Base-by-base conservation (phyloP, 2,797 vertebrate genomes). In the Labroides dimidiatus region DNA sequence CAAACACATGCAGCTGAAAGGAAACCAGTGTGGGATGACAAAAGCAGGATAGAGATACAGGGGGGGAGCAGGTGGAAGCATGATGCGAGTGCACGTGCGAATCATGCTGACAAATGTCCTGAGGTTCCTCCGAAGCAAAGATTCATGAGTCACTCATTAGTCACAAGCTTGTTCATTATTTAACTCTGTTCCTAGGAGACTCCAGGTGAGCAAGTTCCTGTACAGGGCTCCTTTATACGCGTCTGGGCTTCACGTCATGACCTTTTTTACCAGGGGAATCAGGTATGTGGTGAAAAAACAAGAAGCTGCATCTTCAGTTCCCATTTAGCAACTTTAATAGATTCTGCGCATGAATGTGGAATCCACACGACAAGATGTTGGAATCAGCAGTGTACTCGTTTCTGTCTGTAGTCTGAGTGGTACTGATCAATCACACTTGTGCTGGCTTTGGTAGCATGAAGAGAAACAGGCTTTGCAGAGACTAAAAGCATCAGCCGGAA, bases 71-170 rank as follows among this genome's bases (percentile, higher is more conserved):
- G n/a, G n/a, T n/a, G n/a, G n/a, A 27, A 21, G 55, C 17, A 11
- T 17, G 54, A 11, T 17, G 54, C 8, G 24, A 20, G 20, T 51
- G 45, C 24, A 19, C 51, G 49, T 23, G 53, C 11, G 62, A 49
- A 36, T 33, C 27, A 16, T 24, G 73, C 81, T 72, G 79, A 86
- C 52, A 30, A 76, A 75, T 67, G 69, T 74, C 48, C 12, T 23
- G 47, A 64, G 58, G 30, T 53, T 59, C 64, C 53, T 70, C 50
- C 20, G 23, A 52, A 74, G 64, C 12, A 42, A 84, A 82, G 79
- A 87, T 87, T 83, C 73, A 84, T 69, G 77, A 86, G 76, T 86
- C 80, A 78, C 72, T 80, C 80, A 77, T 86, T 81, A 78, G 82
- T 85, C 82, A 82, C 53, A 2, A 42, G 71, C 65, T 77, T 16